Evolutionary conservation across 35 echinoderm and acorn worm genomes (phyloP).

Genomic region (Nesometra sesokonis): DNA sequence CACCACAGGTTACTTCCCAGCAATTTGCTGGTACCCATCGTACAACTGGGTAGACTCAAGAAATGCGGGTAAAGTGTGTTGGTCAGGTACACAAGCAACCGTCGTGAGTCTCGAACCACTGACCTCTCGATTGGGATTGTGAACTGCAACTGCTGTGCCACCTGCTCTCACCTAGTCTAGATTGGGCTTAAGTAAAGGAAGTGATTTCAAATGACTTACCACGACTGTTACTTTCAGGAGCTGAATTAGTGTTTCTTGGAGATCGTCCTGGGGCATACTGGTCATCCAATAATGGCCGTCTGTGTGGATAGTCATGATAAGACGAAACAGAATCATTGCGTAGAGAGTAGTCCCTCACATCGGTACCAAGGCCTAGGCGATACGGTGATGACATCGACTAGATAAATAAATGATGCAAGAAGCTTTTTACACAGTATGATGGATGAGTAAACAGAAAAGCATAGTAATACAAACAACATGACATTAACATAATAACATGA

Average conservation of each 20-base stretch:
- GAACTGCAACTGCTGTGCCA: too few species aligned
- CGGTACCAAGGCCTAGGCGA: not conserved
- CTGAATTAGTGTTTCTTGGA: conserved; percentile 24
- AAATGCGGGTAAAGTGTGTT: not conserved
- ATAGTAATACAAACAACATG: too few species aligned
- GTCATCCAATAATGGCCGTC: conserved; percentile 40
- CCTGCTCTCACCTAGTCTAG: too few species aligned
- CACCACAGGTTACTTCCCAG: too few species aligned
- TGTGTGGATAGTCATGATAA: conserved; percentile 58
- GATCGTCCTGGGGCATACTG: conserved; percentile 19
- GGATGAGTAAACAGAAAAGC: too few species aligned
- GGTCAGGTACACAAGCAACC: too few species aligned
- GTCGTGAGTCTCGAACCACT: not conserved
- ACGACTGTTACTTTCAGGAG: conserved; percentile 84
- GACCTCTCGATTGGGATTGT: too few species aligned
- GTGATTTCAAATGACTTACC: conserved; percentile 17
- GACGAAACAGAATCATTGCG: conserved; percentile 49
- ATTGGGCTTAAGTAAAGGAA: too few species aligned
- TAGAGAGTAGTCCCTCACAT: not conserved
- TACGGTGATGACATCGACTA: not conserved
- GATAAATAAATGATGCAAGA: not conserved
- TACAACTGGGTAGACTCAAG: too few species aligned
- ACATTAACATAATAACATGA: too few species aligned
- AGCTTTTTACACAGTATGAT: too few species aligned
- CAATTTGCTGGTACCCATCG: too few species aligned